These are phyloP conservation scores for Clunio marinus DNA, from an alignment of 2,888 invertebrate species.

Conservation along the genomic window DNA sequence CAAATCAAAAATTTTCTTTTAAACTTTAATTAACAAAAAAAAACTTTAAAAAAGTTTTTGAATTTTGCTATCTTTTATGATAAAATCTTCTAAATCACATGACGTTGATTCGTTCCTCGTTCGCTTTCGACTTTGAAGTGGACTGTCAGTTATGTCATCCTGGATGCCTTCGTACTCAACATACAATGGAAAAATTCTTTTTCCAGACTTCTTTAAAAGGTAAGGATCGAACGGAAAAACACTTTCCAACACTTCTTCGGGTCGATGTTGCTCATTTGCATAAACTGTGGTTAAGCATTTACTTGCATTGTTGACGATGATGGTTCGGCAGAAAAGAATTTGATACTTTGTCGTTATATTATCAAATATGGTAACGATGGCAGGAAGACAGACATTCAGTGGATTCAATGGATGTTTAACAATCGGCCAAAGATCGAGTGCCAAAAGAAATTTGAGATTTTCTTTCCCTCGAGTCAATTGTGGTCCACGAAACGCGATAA, in stretches of 20 bases:
- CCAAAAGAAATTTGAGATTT: conserved; percentile 72
- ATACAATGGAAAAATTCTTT: conserved; percentile 52
- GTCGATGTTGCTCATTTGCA: conserved; percentile 54
- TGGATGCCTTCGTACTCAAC: conserved; percentile 48
- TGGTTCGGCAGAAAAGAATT: conserved; percentile 85
- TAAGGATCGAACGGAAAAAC: conserved; percentile 94
- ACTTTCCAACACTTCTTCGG: conserved; percentile 53
- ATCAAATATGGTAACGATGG: conserved; percentile 75
- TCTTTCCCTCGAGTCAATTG: conserved; percentile 62
- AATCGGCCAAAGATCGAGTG: conserved; percentile 77
- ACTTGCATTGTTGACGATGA: conserved; percentile 79
- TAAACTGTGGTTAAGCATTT: conserved; percentile 58
- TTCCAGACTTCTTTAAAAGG: conserved; percentile 58
- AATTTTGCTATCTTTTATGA: neutral
- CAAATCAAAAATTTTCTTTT: neutral
- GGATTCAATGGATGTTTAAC: conserved; percentile 87
- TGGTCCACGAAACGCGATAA: conserved; percentile 83
- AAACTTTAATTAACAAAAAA: neutral
- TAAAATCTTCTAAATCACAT: neutral
- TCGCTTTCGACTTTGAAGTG: neutral
- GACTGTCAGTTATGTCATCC: neutral
- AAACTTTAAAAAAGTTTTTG: neutral
- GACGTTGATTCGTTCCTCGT: conserved; percentile 17
- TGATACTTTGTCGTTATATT: conserved; percentile 79
- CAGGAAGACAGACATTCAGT: conserved; percentile 71